Evolutionary conservation across 2,888 invertebrate species (phyloP).

Genomic region (Gymnoscelis rufifasciata): DNA sequence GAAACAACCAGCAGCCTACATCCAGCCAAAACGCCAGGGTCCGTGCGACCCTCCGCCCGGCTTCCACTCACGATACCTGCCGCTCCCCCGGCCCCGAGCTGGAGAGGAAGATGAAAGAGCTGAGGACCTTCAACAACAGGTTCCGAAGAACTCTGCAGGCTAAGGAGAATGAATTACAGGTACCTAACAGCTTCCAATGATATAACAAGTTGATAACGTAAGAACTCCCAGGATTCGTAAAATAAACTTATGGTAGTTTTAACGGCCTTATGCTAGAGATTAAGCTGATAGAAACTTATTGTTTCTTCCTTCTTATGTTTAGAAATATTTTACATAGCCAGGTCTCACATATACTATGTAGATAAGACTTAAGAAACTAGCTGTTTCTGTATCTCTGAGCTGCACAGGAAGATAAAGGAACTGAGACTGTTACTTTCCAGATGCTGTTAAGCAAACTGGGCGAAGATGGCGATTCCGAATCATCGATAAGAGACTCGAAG

Average conservation of each 20-base stretch:
- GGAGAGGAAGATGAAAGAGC: constrained; percentile 89
- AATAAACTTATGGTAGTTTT: no score
- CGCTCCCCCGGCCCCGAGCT: constrained; percentile 91
- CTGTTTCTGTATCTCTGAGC: no score
- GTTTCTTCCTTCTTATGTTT: no score
- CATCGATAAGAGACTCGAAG: constrained; percentile 57
- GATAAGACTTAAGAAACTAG: no score
- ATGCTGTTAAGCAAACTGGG: constrained; percentile 84
- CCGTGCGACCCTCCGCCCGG: constrained; percentile 91
- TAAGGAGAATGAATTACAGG: constrained; percentile 89
- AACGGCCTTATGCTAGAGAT: no score
- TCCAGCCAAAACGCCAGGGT: constrained; percentile 82
- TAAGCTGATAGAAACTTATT: no score
- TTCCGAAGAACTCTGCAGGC: constrained; percentile 91
- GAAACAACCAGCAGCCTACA: constrained; percentile 87
- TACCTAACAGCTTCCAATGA: not conserved
- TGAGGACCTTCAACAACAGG: constrained; percentile 89
- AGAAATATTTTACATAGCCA: no score
- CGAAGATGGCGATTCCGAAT: constrained; percentile 77
- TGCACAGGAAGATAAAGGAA: no score
- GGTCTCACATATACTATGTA: no score
- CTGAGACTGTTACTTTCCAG: constrained; percentile 61
- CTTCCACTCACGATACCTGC: constrained; percentile 84
- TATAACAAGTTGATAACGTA: no score
- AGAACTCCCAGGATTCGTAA: no score